phyloP scores from a whole-genome alignment of 2,888 invertebrate genomes.

The Aphidoletes aphidimyza region DNA sequence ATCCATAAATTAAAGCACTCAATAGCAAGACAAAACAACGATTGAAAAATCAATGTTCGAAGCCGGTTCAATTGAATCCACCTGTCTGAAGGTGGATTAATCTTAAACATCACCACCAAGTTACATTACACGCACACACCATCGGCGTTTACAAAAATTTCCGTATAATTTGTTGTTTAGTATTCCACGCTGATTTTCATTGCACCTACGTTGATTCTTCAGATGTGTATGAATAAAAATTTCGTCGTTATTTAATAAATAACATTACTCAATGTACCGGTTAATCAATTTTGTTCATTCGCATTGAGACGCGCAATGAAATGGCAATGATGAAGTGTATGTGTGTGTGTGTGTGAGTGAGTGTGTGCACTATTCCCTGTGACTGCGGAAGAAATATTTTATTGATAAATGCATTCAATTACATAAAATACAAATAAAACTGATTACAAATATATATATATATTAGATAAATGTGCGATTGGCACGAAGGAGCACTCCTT shows the following conservation, averaged over 20 bases:
- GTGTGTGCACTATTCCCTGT: too few species aligned
- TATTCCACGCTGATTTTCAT: neutral
- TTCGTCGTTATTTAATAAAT: constrained; percentile 25
- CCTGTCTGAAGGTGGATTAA: neutral
- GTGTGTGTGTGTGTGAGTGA: neutral
- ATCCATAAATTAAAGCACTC: neutral
- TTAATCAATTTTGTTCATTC: constrained; percentile 33
- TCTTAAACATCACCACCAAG: too few species aligned
- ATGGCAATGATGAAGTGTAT: neutral
- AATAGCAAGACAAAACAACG: too few species aligned
- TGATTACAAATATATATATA: neutral
- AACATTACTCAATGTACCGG: constrained; percentile 34
- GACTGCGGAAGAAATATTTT: constrained; percentile 37
- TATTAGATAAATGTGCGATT: too few species aligned
- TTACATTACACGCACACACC: too few species aligned
- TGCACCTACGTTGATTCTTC: constrained; percentile 22
- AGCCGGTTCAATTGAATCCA: neutral
- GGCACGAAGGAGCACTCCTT: neutral
- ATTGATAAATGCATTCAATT: constrained; percentile 40
- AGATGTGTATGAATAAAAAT: neutral
- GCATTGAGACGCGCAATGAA: too few species aligned
- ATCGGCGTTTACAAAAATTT: neutral
- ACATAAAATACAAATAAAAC: neutral
- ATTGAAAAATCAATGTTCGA: neutral
- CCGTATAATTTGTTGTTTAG: neutral